Percentiles rank a stretch among this genome's conserved stretches.
phyloP scores from a whole-genome alignment of 2,113 vertebrate species.

The Entomyzon cyanotis region DNA sequence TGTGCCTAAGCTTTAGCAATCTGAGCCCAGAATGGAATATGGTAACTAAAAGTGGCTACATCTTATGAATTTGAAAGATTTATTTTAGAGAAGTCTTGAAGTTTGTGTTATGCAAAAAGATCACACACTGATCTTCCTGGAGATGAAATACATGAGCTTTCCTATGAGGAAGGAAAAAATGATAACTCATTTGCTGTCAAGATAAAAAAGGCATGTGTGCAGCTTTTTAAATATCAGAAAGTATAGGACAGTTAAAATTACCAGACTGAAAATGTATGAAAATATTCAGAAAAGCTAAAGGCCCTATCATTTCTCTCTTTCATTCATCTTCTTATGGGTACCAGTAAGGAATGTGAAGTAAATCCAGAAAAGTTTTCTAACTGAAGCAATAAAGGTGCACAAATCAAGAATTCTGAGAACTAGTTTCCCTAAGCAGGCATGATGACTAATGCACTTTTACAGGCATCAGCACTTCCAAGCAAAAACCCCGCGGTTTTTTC shows the following conservation, averaged over 20 bases:
- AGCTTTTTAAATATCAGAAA: not conserved
- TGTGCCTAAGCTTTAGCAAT: not conserved
- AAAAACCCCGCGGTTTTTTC: not conserved
- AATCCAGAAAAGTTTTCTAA: not conserved
- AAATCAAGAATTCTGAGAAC: not conserved
- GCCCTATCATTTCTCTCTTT: not conserved
- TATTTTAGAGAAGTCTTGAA: constrained; percentile 8
- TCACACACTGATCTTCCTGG: not conserved
- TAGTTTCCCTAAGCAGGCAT: not conserved
- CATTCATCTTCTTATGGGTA: not conserved
- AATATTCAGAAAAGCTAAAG: not conserved
- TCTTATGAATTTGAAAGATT: constrained; percentile 3
- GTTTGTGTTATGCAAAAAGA: not conserved
- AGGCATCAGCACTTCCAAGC: constrained; percentile 9
- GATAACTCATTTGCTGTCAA: not conserved
- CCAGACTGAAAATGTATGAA: not conserved
- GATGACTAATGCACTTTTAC: constrained; percentile 22
- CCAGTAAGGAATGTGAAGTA: not conserved
- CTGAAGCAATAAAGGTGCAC: not conserved
- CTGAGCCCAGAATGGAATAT: constrained; percentile 14
- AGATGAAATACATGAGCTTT: not conserved
- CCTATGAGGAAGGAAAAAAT: not conserved
- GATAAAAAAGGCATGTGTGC: not conserved
- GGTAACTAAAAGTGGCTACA: constrained; percentile 27
- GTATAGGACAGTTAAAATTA: not conserved